phyloP scores from a whole-genome alignment of 2,797 vertebrate species.

The Staurois parvus region DNA sequence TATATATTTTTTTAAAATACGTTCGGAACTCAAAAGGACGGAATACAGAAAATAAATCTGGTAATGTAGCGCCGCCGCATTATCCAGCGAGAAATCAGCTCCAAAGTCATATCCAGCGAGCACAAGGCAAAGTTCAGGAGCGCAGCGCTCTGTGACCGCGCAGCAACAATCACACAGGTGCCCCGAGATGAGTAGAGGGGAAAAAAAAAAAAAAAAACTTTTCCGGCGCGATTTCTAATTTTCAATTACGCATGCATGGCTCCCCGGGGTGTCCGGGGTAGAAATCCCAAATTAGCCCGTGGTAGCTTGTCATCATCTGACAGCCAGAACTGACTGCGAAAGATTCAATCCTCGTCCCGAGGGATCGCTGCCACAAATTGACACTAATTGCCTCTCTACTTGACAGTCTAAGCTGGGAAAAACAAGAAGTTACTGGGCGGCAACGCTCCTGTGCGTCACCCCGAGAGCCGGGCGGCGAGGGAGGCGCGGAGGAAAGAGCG shows the following conservation, averaged over 20 bases:
- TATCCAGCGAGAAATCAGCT: no score
- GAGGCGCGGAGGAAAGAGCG: background rate
- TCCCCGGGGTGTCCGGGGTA: constrained; percentile 11
- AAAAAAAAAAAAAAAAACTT: background rate
- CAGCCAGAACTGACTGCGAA: constrained; percentile 51
- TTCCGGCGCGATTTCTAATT: background rate
- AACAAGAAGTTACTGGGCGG: constrained; percentile 39
- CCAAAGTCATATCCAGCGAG: no score
- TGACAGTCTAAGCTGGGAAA: constrained; percentile 46
- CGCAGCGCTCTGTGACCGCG: no score
- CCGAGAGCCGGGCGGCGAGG: constrained; percentile 24
- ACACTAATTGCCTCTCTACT: constrained; percentile 57
- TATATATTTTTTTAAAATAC: no score
- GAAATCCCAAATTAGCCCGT: constrained; percentile 46
- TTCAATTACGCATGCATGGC: constrained; percentile 11
- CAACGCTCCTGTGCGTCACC: constrained; percentile 4
- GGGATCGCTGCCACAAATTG: constrained; percentile 50
- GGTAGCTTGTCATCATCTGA: constrained; percentile 51
- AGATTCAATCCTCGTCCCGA: constrained; percentile 38
- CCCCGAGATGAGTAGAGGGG: background rate
- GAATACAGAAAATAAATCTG: no score
- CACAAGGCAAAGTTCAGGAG: no score
- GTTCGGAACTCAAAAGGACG: no score
- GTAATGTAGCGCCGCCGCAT: no score
- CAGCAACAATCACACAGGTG: background rate